Evolutionary conservation across 2,113 vertebrate genomes (phyloP), one percentile per base, ranked within the genome.

Genomic region (Mesembrinibis cayennensis): DNA sequence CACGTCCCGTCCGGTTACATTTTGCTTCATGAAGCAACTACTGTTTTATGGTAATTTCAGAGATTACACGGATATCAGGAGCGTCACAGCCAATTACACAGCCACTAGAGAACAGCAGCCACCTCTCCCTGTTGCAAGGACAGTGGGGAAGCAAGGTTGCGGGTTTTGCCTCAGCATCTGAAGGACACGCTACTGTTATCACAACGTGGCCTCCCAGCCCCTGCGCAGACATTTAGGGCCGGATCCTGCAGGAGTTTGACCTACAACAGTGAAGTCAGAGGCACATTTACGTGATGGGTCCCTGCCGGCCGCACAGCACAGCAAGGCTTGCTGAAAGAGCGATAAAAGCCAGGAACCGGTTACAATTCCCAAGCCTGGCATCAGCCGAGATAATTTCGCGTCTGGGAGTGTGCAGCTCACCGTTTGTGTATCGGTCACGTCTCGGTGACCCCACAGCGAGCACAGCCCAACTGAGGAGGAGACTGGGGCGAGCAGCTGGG

Each of bases 41-140:
- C n/a, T 42, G 72, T 25, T 94, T 55, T 59, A 93, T 52, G 66
- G 82, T 36, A 70, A 87, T 82, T 96, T 53, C 44, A 36, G 81
- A 86, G 83, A 83, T 95, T 76, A 93, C 71, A 94, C 34, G 44
- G 84, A 12, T 63, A 89, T n/a, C 81, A 44, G 50, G 49, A 91
- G 74, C 2, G 3, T 74, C 91, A 81, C 84, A 87, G 92, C 34
- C 71, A 59, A 84, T 95, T 89, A 90, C 86, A 72, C 81, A 58
- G 76, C 15, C 83, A 71, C 66, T 0, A 3, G 65, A 93, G 94
- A 96, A 80, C 4, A 65, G 52, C 79, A 90, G 76, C 58, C 69
- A 61, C 73, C 55, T 89, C 69, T 80, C 44, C 53, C 42, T 14
- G 11, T 4, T 40, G n/a, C 76, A 82, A 87, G 93, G 87, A n/a